Evolutionary conservation across 2,888 invertebrate genomes (phyloP).

Genomic region (Aspidapion aeneum): DNA sequence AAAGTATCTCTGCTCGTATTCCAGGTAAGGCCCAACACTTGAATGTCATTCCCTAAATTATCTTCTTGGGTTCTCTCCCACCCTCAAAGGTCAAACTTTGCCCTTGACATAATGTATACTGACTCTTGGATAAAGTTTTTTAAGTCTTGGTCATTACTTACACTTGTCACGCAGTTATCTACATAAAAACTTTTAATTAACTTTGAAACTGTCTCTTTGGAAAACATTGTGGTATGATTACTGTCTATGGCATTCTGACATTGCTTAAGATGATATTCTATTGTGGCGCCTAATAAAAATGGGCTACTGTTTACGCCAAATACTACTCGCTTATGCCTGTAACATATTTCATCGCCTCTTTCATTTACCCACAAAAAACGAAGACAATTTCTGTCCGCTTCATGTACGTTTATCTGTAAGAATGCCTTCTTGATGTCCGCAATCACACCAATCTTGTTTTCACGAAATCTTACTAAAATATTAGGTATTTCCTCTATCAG

Average conservation of each 20-base stretch:
- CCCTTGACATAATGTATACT: constrained; percentile 14
- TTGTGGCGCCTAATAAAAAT: constrained; percentile 22
- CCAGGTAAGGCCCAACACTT: constrained; percentile 19
- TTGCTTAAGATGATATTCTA: constrained; percentile 18
- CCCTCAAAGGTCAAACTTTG: constrained; percentile 23
- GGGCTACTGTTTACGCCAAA: constrained; percentile 20
- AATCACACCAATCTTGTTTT: constrained; percentile 22
- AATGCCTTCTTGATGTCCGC: constrained; percentile 37
- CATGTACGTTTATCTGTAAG: constrained; percentile 30
- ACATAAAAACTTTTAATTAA: constrained; percentile 24
- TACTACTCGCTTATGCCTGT: constrained; percentile 16
- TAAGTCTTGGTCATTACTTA: constrained; percentile 7
- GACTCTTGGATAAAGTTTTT: constrained; percentile 18
- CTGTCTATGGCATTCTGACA: too few relatives aligned
- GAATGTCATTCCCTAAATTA: neutral
- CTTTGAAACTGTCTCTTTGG: constrained; percentile 6
- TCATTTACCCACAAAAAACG: constrained; percentile 31
- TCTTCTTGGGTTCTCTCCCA: constrained; percentile 20
- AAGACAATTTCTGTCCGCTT: constrained; percentile 31
- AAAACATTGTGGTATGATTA: neutral
- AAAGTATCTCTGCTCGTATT: constrained; percentile 10
- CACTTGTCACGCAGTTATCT: constrained; percentile 25
- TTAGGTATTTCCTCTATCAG: constrained; percentile 18
- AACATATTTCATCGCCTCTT: constrained; percentile 14
- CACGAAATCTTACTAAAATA: constrained; percentile 24